Percentiles rank a stretch among this genome's conserved stretches.
Conservation (phyloP, 2,113 vertebrate species). For the Phrynosoma blainvillii region DNA sequence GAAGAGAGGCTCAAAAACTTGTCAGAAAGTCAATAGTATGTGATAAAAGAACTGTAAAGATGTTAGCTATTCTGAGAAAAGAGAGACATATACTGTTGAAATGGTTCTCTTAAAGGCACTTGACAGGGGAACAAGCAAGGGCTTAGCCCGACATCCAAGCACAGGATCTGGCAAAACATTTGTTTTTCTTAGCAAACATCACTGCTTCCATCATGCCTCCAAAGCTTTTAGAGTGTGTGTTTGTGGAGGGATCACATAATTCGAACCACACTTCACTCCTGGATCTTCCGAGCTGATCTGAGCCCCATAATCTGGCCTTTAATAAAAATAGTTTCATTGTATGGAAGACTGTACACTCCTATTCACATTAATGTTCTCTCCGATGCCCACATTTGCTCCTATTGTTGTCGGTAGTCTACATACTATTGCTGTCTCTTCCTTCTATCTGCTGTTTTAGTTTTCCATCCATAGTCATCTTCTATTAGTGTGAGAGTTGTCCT, state of each 20-base stretch:
- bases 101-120: neutral
- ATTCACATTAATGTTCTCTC: neutral
- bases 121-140: neutral
- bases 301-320: neutral
- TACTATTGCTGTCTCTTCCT: neutral
- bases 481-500: no score
- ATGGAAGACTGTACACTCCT: neutral
- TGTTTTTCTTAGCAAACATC: neutral
- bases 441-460: neutral
- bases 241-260: neutral
- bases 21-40: conserved; percentile 1
- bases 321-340: neutral
- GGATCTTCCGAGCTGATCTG: neutral
- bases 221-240: neutral
- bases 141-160: neutral
- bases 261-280: neutral
- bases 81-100: neutral
- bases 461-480: neutral
- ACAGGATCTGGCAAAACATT: neutral
- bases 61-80: neutral
- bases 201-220: neutral
- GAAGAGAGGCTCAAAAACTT: neutral
- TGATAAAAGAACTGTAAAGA: conserved; percentile 14
- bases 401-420: neutral
- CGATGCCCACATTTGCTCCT: neutral